phyloP scores from a whole-genome alignment of 2,888 invertebrate genomes.

The Rhaphigaster nebulosa region DNA sequence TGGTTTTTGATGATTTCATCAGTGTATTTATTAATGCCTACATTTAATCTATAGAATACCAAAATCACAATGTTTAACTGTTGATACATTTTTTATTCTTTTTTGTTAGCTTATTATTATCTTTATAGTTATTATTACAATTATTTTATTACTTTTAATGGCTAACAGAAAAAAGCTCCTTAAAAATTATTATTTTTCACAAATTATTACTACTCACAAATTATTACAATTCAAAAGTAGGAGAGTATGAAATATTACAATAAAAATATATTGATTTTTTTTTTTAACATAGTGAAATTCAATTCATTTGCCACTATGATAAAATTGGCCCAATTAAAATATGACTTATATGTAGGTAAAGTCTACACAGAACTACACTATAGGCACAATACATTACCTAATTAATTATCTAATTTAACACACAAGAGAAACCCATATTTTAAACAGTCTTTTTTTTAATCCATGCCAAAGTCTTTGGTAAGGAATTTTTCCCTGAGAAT shows the following conservation, averaged over 20 bases:
- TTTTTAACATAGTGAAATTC: constrained; percentile 24
- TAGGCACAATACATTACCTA: constrained; percentile 47
- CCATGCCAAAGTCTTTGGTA: constrained; percentile 41
- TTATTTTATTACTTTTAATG: constrained; percentile 5
- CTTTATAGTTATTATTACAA: constrained; percentile 33
- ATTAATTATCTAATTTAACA: constrained; percentile 36
- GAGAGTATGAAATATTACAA: constrained; percentile 32
- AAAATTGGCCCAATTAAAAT: constrained; percentile 47
- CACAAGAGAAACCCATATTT: constrained; percentile 44
- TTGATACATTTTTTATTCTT: neutral
- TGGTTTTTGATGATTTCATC: neutral
- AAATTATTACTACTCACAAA: constrained; percentile 38
- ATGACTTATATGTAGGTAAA: constrained; percentile 44
- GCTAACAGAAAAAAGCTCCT: constrained; percentile 20
- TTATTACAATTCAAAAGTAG: constrained; percentile 30
- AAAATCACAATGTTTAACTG: constrained; percentile 37
- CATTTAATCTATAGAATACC: neutral
- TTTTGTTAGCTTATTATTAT: neutral
- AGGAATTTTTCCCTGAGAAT: constrained; percentile 47
- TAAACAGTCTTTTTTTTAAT: constrained; percentile 48
- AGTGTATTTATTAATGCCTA: neutral
- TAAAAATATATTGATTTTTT: constrained; percentile 45
- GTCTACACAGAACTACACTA: constrained; percentile 43
- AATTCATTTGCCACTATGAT: constrained; percentile 22
- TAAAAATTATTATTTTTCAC: neutral